Evolutionary conservation across 2,113 vertebrate species (phyloP).

Genomic region (Stomatorhinus ivindoensis): DNA sequence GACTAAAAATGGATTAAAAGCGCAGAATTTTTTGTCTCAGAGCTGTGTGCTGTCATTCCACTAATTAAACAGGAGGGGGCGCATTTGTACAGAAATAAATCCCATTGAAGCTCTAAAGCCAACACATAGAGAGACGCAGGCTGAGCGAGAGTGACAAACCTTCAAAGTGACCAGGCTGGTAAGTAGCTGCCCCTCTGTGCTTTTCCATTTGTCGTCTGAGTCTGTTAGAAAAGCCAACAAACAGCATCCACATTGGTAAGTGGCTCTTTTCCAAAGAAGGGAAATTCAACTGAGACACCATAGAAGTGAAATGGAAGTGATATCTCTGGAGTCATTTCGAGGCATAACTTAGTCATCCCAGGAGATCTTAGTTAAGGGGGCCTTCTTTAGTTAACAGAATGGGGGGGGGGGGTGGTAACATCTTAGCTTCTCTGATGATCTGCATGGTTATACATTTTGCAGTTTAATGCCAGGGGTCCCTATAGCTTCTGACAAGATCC

Average conservation of each 20-base stretch:
- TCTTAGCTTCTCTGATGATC: not conserved
- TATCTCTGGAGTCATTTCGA: not conserved
- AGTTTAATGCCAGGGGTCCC: not conserved
- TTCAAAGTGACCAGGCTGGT: slow-evolving; percentile 79
- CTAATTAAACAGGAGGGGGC: not conserved
- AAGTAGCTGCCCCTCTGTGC: slow-evolving; percentile 78
- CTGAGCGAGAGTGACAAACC: slow-evolving; percentile 54
- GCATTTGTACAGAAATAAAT: not conserved
- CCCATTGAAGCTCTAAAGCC: not conserved
- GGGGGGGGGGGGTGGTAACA: not conserved
- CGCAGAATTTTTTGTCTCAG: not conserved
- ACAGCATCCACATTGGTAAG: not conserved
- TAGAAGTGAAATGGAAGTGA: not conserved
- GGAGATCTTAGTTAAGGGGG: not conserved
- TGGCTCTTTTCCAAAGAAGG: not conserved
- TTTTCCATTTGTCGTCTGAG: slow-evolving; percentile 77
- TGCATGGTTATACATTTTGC: not conserved
- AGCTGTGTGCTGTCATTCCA: not conserved
- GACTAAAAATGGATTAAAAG: not conserved
- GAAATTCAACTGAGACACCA: not conserved
- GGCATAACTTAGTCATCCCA: not conserved
- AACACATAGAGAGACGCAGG: not conserved
- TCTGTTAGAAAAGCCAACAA: slow-evolving; percentile 53
- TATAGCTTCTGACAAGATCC: not conserved
- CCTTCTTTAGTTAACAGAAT: not conserved